A percentile compares a stretch with the other conserved stretches of the same genome.
Evolutionary conservation across 2,888 invertebrate genomes (phyloP).

Genomic region (Anarsia innoxiella): DNA sequence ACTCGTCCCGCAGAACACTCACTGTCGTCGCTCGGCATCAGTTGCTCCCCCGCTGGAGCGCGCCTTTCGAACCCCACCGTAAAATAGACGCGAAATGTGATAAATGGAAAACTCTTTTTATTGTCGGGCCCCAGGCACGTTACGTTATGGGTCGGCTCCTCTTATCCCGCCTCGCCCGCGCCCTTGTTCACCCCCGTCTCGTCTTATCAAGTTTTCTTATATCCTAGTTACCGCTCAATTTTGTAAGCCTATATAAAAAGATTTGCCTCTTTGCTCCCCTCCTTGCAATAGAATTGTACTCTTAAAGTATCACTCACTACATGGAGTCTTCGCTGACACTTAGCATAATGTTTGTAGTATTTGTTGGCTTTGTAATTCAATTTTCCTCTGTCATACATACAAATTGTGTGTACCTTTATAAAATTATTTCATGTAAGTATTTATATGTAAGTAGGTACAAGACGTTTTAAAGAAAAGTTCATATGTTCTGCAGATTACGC

Average conservation of each 20-base stretch:
- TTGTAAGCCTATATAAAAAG: slow-evolving; percentile 55
- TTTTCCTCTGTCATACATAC: too few relatives aligned
- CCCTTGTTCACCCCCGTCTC: slow-evolving; percentile 42
- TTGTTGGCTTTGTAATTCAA: too few relatives aligned
- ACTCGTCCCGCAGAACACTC: slow-evolving; percentile 39
- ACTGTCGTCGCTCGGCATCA: slow-evolving; percentile 48
- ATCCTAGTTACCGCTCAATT: slow-evolving; percentile 68
- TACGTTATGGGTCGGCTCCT: slow-evolving; percentile 58
- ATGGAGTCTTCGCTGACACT: too few relatives aligned
- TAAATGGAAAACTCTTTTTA: slow-evolving; percentile 74
- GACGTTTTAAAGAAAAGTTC: too few relatives aligned
- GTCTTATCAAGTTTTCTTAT: slow-evolving; percentile 69
- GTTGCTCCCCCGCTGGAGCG: slow-evolving; percentile 51
- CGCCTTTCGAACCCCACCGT: slow-evolving; percentile 64
- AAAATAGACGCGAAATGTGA: slow-evolving; percentile 75
- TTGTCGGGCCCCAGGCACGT: slow-evolving; percentile 60
- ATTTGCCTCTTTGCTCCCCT: slow-evolving; percentile 42
- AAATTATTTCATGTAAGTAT: too few relatives aligned
- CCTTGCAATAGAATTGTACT: slow-evolving; percentile 44
- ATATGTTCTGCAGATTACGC: slow-evolving; percentile 72
- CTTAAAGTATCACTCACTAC: slow-evolving; percentile 46
- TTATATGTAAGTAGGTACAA: too few relatives aligned
- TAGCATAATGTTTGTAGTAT: too few relatives aligned
- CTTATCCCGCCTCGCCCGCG: slow-evolving; percentile 43
- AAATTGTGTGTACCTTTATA: too few relatives aligned